phyloP scores from a whole-genome alignment of 2,797 vertebrate species.

The Halcyon leucocephala region DNA sequence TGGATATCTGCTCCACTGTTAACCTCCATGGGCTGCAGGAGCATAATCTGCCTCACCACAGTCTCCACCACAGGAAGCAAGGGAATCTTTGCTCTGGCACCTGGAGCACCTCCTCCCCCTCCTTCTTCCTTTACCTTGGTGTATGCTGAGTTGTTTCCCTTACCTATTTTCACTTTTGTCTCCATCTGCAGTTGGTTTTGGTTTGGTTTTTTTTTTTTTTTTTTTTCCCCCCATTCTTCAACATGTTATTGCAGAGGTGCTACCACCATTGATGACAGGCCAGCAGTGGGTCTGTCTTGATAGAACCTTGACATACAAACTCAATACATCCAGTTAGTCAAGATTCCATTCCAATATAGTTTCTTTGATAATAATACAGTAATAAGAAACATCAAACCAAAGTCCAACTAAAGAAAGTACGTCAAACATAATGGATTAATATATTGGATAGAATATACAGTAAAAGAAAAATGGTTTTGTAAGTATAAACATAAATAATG shows the following conservation, averaged over 20 bases:
- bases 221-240: background rate
- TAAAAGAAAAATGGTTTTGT: background rate
- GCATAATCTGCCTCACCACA: too few species aligned
- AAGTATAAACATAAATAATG: background rate
- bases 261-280: background rate
- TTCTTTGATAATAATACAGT: background rate
- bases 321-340: background rate
- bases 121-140: too few species aligned
- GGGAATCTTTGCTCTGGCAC: too few species aligned
- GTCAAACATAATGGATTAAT: background rate
- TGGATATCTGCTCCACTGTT: too few species aligned
- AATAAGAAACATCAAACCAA: background rate
- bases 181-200: too few species aligned
- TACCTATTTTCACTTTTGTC: background rate
- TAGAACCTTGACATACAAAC: background rate
- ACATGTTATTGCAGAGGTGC: background rate
- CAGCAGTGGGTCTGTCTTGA: too few species aligned
- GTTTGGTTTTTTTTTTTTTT: too few species aligned
- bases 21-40: too few species aligned
- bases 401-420: background rate
- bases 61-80: too few species aligned
- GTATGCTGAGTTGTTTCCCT: too few species aligned
- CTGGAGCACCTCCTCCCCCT: too few species aligned
- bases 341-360: background rate
- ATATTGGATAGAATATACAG: background rate